These are phyloP conservation scores for Diplazon laetatorius DNA, from an alignment of 2,888 invertebrate genomes.

Conservation along the genomic window DNA sequence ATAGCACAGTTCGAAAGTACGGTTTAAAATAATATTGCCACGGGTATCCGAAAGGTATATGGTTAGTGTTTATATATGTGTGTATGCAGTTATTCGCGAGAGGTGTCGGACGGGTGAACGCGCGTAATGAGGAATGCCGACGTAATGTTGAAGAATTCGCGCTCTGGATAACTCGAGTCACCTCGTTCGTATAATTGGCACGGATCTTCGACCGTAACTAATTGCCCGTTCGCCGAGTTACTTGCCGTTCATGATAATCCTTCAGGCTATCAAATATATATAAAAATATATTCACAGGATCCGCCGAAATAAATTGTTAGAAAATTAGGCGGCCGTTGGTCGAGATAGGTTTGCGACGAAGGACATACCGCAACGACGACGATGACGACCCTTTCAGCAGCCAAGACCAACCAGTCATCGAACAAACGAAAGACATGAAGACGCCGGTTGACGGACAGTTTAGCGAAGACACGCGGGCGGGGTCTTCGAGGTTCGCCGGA, in stretches of 20 bases:
- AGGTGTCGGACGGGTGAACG: slow-evolving; percentile 53
- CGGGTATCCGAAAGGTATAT: too few relatives aligned
- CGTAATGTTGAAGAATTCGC: slow-evolving; percentile 72
- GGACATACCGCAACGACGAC: slow-evolving; percentile 28
- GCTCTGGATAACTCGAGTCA: slow-evolving; percentile 79
- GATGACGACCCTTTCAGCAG: not conserved
- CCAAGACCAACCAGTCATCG: slow-evolving; percentile 48
- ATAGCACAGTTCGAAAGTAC: not conserved
- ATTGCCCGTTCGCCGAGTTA: slow-evolving; percentile 70
- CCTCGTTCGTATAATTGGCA: slow-evolving; percentile 79
- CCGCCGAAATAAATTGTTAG: too few relatives aligned
- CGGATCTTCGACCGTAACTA: slow-evolving; percentile 79
- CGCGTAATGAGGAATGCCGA: slow-evolving; percentile 64
- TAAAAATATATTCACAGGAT: too few relatives aligned
- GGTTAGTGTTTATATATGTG: not conserved
- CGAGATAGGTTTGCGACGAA: too few relatives aligned
- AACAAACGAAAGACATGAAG: slow-evolving; percentile 58
- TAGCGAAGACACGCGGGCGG: slow-evolving; percentile 28
- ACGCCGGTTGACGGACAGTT: slow-evolving; percentile 42
- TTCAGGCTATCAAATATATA: too few relatives aligned
- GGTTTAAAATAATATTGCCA: not conserved
- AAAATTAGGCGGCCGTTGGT: too few relatives aligned
- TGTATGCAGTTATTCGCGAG: slow-evolving; percentile 15
- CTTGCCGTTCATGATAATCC: too few relatives aligned
- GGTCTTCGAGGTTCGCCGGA: slow-evolving; percentile 48